Evolutionary conservation across 2,888 invertebrate species (phyloP).

Genomic region (Schizaphis graminum): DNA sequence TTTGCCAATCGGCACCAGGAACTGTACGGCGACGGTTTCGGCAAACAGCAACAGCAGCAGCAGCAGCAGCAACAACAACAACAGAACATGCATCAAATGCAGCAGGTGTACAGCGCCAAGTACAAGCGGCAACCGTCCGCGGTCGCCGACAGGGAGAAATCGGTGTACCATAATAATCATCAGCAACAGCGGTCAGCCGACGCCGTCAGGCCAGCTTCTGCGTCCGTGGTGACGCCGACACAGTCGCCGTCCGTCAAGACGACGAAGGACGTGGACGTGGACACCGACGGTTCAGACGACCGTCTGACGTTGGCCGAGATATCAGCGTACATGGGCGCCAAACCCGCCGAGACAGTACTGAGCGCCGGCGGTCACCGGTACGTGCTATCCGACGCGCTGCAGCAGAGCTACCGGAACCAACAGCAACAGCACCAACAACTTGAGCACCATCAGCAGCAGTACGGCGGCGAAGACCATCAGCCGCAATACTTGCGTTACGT

Average conservation of each 20-base stretch:
- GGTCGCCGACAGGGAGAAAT: constrained; percentile 43
- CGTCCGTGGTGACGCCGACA: not conserved
- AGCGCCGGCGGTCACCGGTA: constrained; percentile 53
- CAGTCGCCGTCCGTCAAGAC: not conserved
- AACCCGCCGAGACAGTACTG: constrained; percentile 58
- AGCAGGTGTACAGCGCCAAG: constrained; percentile 17
- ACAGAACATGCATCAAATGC: constrained; percentile 25
- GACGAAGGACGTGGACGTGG: constrained; percentile 34
- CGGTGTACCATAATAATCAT: not conserved
- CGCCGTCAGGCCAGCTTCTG: not conserved
- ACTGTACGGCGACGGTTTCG: constrained; percentile 67
- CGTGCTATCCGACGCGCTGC: constrained; percentile 61
- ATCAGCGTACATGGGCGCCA: constrained; percentile 59
- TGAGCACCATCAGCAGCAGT: not conserved
- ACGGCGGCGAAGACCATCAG: constrained; percentile 12
- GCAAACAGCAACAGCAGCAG: constrained; percentile 37
- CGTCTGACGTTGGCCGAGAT: constrained; percentile 57
- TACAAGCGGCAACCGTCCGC: constrained; percentile 29
- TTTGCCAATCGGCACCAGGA: constrained; percentile 67
- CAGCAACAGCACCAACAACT: constrained; percentile 13
- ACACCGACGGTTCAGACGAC: constrained; percentile 55
- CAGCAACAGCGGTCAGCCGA: constrained; percentile 27
- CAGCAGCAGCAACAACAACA: constrained; percentile 38
- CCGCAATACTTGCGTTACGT: constrained; percentile 55
- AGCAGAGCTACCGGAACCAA: constrained; percentile 32